Evolutionary conservation across 2,113 vertebrate genomes (phyloP).

Genomic region (Ophthalmolycus amberensis): DNA sequence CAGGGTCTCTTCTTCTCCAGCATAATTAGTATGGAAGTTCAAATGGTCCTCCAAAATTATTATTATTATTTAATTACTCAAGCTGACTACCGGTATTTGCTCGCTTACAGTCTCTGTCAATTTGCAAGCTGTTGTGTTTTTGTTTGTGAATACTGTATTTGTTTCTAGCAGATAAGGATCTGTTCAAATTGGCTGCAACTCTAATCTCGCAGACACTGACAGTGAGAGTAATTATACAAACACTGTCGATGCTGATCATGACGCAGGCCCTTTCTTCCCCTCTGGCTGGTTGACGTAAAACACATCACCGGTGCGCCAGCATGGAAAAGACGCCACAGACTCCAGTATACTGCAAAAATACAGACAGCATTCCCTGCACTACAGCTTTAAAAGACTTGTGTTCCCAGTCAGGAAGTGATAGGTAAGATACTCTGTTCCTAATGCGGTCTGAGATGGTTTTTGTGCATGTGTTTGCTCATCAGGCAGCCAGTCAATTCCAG

Average conservation of each 20-base stretch:
- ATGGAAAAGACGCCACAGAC: not conserved
- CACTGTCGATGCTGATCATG: not conserved
- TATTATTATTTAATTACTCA: not conserved
- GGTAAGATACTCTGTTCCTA: not conserved
- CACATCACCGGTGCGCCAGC: not conserved
- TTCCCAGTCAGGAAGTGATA: not conserved
- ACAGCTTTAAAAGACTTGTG: not conserved
- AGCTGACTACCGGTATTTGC: not conserved
- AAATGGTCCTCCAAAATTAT: not conserved
- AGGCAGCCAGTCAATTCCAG: slow-evolving; percentile 90
- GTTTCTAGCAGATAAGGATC: not conserved
- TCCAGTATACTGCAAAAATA: not conserved
- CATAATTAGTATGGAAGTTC: not conserved
- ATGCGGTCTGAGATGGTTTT: not conserved
- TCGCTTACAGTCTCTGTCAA: not conserved
- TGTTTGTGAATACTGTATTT: not conserved
- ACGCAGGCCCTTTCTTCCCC: not conserved
- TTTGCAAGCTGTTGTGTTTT: not conserved
- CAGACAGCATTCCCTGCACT: not conserved
- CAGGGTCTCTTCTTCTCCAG: no score
- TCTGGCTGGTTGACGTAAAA: not conserved
- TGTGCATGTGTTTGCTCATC: slow-evolving; percentile 37
- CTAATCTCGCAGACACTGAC: not conserved
- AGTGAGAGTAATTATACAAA: not conserved
- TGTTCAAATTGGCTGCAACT: not conserved